Conservation (phyloP, 2,888 invertebrate species). For the Pilophorus perplexus region DNA sequence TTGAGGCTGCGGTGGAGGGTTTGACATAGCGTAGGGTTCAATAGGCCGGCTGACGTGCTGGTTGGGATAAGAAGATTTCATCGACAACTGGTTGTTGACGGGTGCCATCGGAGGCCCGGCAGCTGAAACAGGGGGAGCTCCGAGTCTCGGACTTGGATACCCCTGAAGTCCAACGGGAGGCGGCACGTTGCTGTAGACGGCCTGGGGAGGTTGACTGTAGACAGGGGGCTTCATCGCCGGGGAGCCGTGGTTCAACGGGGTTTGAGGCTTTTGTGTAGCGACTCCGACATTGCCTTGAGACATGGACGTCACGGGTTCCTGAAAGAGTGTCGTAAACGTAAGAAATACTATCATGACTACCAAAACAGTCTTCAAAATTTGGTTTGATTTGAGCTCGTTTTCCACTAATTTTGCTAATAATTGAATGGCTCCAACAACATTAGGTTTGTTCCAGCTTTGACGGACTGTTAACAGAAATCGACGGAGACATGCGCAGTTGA, state of each 20-base stretch:
- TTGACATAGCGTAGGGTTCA: constrained; percentile 30
- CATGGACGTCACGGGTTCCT: constrained; percentile 43
- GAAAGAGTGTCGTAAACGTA: neutral
- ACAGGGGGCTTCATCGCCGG: constrained; percentile 17
- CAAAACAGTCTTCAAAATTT: no score
- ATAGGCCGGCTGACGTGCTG: constrained; percentile 34
- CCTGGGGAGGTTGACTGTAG: constrained; percentile 25
- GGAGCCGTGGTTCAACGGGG: constrained; percentile 14
- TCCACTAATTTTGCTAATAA: no score
- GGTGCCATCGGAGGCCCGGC: constrained; percentile 27
- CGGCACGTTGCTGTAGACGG: constrained; percentile 26
- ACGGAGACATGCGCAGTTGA: no score
- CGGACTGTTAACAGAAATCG: no score
- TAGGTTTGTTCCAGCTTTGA: no score
- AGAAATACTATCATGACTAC: no score
- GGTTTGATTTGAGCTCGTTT: no score
- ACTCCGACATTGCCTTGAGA: constrained; percentile 30
- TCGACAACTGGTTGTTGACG: constrained; percentile 18
- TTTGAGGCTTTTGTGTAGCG: constrained; percentile 25
- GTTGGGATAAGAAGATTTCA: constrained; percentile 25
- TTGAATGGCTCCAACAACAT: no score
- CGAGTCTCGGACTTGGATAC: constrained; percentile 6
- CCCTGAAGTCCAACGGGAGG: no score
- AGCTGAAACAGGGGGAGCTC: constrained; percentile 18
- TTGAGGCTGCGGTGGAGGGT: no score